Percentiles rank a stretch among this genome's conserved stretches.
These are phyloP conservation scores for Tenthredo distinguenda DNA, from an alignment of 2,888 invertebrate species.

Conservation along the genomic window DNA sequence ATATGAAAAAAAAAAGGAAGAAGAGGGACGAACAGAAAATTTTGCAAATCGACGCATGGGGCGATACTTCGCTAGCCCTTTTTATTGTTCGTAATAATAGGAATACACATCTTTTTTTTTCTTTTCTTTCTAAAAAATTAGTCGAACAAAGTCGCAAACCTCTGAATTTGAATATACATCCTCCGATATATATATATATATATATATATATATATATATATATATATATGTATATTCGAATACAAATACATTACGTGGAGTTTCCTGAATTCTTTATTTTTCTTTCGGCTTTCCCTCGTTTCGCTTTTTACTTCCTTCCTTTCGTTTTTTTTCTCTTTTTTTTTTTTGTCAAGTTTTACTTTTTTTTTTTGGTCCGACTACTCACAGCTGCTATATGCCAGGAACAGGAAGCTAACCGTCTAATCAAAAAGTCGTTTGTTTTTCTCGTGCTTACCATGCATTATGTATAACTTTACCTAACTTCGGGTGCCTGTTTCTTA, in stretches of 20 bases:
- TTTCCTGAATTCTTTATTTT: neutral
- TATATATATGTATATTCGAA: neutral
- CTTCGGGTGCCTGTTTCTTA: neutral
- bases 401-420: slow-evolving; percentile 29
- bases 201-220: too few species aligned
- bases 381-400: neutral
- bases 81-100: neutral
- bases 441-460: slow-evolving; percentile 18
- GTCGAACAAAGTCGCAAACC: neutral
- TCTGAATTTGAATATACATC: too few species aligned
- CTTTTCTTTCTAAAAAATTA: slow-evolving; percentile 43
- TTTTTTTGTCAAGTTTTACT: neutral
- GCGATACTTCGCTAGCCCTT: neutral
- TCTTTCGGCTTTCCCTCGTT: neutral
- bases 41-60: neutral
- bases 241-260: neutral
- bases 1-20: neutral
- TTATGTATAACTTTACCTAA: slow-evolving; percentile 15
- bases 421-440: slow-evolving; percentile 40
- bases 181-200: too few species aligned
- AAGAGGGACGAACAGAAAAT: neutral
- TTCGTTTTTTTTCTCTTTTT: neutral
- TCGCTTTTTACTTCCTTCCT: neutral
- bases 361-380: neutral
- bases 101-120: slow-evolving; percentile 50